Base-by-base conservation (phyloP, 2,797 vertebrate genomes). In the Monodelphis domestica region DNA sequence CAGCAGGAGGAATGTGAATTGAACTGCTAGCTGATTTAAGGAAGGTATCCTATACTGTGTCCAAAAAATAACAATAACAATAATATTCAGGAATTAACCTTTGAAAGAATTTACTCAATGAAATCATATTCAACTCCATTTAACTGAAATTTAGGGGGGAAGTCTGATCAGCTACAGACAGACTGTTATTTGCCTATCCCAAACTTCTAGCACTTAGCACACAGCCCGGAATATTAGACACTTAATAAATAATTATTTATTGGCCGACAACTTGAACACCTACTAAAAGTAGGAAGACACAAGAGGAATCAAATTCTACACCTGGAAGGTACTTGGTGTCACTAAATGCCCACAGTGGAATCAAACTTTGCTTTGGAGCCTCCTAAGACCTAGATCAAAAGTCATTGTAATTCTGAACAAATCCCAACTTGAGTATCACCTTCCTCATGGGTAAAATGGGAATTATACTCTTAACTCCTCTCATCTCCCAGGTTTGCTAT, bases 1-100 rank as follows among this genome's bases (percentile, higher is more conserved):
- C 95, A 97, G 96, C 97, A 97, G 91, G 97, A 92, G 59, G 21
- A 94, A 33, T n/a, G n/a, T 45, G 38, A 28, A 87, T 63, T 4
- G 14, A 54, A 84, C 29, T 30, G 91, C 50, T 1, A 3, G 91
- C 33, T 38, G 14, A 88, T 53, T 0, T 3, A 28, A 7, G 90
- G 53, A 30, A 91, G 89, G 28, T 56, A 63, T 7, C 57, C 88
- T 12, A 3, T 11, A 45, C 38, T 4, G 12, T 10, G 29, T 54
- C 94, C 45, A 29, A 24, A 38, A 53, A 89, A 89, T 70, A 45
- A 55, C 30, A 30, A 14, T 24, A 53, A 90, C 21, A 54, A 30
- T 0, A 0, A n/a, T 45, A 56, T 78, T 54, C n/a, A 53, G 52
- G 55, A 30, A 84, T 84, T 84, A 84, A 84, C 45, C 38, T 84